A percentile compares a stretch with the other conserved stretches of the same genome.
Conservation (phyloP, 2,888 invertebrate species). For the Hyposoter dolosus region DNA sequence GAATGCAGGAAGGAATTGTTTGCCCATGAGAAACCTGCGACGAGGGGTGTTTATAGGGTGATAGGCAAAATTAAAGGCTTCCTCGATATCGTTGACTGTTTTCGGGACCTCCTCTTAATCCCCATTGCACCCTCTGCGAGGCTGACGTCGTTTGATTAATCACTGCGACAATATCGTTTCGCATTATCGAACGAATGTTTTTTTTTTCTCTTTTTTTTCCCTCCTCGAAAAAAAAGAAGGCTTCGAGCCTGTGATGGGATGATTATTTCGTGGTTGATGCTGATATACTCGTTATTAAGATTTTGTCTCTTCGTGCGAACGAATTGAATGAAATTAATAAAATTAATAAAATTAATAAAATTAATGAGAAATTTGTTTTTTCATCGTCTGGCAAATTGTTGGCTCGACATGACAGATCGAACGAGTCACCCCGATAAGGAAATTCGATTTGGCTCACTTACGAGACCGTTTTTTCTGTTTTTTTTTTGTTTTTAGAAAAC, state of each 20-base stretch:
- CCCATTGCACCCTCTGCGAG: constrained; percentile 14
- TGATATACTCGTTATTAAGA: not conserved
- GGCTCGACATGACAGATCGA: not conserved
- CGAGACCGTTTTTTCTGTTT: not conserved
- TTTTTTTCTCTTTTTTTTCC: not conserved
- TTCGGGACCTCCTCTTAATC: constrained; percentile 12
- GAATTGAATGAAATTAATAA: not conserved
- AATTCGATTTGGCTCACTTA: not conserved
- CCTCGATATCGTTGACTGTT: constrained; percentile 40
- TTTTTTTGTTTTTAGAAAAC: not conserved
- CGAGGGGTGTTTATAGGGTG: constrained; percentile 17
- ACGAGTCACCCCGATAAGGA: not conserved
- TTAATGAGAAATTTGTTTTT: not conserved
- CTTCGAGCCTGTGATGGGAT: not conserved
- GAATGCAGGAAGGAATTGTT: constrained; percentile 32
- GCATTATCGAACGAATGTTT: constrained; percentile 17
- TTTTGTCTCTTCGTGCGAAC: not conserved
- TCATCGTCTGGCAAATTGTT: not conserved
- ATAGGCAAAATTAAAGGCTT: constrained; percentile 52
- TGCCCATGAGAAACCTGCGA: constrained; percentile 21
- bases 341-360: too few species aligned
- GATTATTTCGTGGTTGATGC: not conserved
- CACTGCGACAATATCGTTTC: constrained; percentile 54
- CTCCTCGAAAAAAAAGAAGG: not conserved
- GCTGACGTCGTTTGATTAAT: constrained; percentile 62